Conservation (phyloP, 2,888 invertebrate species). For the Glaucopsyche alexis region DNA sequence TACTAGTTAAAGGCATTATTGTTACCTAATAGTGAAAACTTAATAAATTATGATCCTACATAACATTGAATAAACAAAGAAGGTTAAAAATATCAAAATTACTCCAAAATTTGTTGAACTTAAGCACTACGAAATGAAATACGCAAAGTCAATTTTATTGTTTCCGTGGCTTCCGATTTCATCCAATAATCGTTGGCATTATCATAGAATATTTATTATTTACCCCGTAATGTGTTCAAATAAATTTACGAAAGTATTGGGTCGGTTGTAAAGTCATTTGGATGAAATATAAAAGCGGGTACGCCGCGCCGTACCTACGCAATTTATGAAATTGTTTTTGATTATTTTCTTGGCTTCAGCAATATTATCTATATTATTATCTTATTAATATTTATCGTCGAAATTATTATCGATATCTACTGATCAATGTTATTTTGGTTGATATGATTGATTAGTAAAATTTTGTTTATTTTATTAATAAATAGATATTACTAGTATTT, state of each 20-base stretch:
- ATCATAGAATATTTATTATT: slow-evolving; percentile 40
- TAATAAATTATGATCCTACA: too few species aligned
- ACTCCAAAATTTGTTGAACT: neutral
- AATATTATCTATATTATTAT: slow-evolving; percentile 1
- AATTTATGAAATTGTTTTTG: slow-evolving; percentile 27
- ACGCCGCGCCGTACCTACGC: neutral
- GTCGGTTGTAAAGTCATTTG: slow-evolving; percentile 57
- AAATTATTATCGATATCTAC: neutral
- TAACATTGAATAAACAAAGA: neutral
- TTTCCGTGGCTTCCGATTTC: slow-evolving; percentile 36
- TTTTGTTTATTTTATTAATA: too few species aligned
- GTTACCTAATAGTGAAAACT: too few species aligned
- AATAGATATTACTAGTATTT: too few species aligned
- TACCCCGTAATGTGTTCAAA: slow-evolving; percentile 39
- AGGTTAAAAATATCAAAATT: neutral
- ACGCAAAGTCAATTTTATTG: slow-evolving; percentile 34
- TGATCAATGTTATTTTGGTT: neutral
- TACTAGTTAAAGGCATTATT: too few species aligned
- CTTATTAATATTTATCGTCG: neutral
- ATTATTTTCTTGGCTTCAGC: neutral
- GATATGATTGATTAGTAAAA: neutral
- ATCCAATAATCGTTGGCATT: slow-evolving; percentile 8
- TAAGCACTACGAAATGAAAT: neutral
- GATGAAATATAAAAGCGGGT: slow-evolving; percentile 53
- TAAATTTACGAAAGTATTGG: slow-evolving; percentile 41